Evolutionary conservation across 2,888 invertebrate genomes (phyloP), one percentile per base, ranked within the genome.

Genomic region (Apotomis capreana): DNA sequence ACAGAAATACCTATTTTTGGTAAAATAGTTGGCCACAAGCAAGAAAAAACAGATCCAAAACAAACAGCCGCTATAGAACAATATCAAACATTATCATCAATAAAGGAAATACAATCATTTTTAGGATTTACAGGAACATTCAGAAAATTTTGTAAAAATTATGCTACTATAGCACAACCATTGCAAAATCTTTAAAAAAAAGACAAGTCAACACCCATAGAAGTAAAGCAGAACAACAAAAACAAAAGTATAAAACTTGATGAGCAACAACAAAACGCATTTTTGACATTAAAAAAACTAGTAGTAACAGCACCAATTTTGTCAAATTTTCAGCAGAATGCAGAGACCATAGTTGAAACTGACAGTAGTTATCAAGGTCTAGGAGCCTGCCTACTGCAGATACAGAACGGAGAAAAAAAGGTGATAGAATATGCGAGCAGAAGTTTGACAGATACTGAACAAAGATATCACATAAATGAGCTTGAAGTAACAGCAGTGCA

Each of bases 381-480:
- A 4, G 58, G 58, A 5, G 58, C 58, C 9, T 58, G 75, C 54
- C 49, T 74, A 49, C 51, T 72, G 40, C 60, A 60, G 40, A 46
- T 60, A 3, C 60, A 60, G 40, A n/a, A 60, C 1, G 60, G 70
- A 4, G 68, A 74, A 37, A 63, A 65, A 15, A 74, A 68, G 52
- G 70, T 74, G 1, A 71, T 74, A 3, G 64, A 75, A 52, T 73
- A 75, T 69, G 73, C 75, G 15, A 73, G 75, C 59, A 59, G 73
- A 68, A 13, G 74, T 44, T 15, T 75, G 37, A 75, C 72, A 46
- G 74, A 75, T 65, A 68, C 75, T 10, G 74, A 75, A 68, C 69
- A 69, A 13, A 57, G 75, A 61, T 75, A 75, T 40, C 75, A 75
- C 52, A 75, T 74, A 12, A 75, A 74, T 70, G 75, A 75, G 49